Percentiles rank a stretch among this genome's conserved stretches.
Evolutionary conservation across 2,113 vertebrate species (phyloP).

Genomic region (Bambusicola thoracicus): DNA sequence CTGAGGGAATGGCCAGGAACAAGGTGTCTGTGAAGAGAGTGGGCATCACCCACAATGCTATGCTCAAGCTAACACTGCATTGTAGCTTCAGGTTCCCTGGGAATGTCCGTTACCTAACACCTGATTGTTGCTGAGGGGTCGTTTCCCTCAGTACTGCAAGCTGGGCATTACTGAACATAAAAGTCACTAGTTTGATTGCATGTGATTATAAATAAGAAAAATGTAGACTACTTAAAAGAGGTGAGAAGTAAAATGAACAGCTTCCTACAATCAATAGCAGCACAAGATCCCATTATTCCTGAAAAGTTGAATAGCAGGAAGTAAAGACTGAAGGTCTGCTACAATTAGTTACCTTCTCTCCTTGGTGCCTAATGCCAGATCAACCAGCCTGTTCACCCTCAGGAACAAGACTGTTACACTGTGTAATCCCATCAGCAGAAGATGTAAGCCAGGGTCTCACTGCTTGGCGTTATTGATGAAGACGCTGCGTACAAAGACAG

Average conservation of each 20-base stretch:
- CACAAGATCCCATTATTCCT: background rate
- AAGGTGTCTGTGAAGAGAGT: background rate
- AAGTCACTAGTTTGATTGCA: background rate
- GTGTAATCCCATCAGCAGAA: background rate
- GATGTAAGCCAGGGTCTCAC: background rate
- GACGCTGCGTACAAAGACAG: background rate
- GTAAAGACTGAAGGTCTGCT: background rate
- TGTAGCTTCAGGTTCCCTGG: background rate
- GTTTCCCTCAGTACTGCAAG: background rate
- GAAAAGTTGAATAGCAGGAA: background rate
- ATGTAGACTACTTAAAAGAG: background rate
- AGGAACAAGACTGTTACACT: background rate
- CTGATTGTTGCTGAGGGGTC: background rate
- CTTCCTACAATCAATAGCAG: background rate
- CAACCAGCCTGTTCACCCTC: background rate
- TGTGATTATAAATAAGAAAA: background rate
- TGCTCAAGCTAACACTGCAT: background rate
- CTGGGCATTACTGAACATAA: background rate
- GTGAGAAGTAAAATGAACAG: background rate
- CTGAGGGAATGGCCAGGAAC: background rate
- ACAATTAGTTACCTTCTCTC: background rate
- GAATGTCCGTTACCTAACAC: background rate
- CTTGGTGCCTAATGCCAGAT: background rate
- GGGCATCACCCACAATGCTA: background rate
- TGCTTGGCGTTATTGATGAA: background rate